Base-by-base conservation (phyloP, 1,140 invertebrate genomes). In the Oppia nitens region DNA sequence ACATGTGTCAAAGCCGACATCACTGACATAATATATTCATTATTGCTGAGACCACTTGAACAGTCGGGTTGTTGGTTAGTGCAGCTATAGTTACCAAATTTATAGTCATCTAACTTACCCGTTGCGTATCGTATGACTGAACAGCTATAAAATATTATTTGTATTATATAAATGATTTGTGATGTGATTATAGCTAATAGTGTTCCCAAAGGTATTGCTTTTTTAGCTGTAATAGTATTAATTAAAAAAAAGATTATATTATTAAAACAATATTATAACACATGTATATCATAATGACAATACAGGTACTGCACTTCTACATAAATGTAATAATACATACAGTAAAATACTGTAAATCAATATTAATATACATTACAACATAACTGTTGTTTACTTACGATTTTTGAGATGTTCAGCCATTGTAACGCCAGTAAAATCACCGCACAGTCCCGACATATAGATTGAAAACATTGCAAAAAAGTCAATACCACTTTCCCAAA, bases 131-230 rank as follows among this genome's bases (percentile, higher is more conserved):
- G 71, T 17, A 83, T 66, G 47, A 85, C 81, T 0, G 78, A 79
- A 60, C 73, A 77, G 17, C 89, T 90, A 28, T 83, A 77, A 55
- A 87, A 73, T 50, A 89, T 63, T 0, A 85, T 85, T 76, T 93
- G 87, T 11, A 83, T 1, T 4, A 94, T 64, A 68, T 96, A 96
- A 4, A 85, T 85, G 0, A 80, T 49, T 2, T 87, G 85, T 1
- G 88, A 91, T 6, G 93, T 72, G 0, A 85, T 54, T 61, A 96
- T 92, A 0, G 91, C 85, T 11, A 90, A 68, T 2, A 95, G 72
- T 0, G 91, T 95, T 61, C 92, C 91, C 71, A 73, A 73, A n/a
- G 79, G 78, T 63, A 81, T 81, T 12, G 74, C 66, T 53, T 64
- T 67, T 53, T 68, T 58, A 25, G 32, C 32, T 40, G 17, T 40